Evolutionary conservation across 2,797 vertebrate genomes (phyloP).

Genomic region (Fringilla coelebs): DNA sequence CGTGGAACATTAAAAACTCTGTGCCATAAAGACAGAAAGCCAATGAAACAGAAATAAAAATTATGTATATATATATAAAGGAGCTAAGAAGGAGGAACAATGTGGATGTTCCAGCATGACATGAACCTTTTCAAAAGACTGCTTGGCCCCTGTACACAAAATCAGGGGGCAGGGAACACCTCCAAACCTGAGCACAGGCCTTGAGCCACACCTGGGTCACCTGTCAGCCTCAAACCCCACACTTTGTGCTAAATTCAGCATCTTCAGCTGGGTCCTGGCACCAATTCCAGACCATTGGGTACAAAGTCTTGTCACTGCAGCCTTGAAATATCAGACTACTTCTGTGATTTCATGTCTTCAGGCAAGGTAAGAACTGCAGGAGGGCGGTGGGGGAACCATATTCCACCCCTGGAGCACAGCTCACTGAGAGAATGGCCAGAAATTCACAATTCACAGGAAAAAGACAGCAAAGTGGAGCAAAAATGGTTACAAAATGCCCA

Average conservation of each 20-base stretch:
- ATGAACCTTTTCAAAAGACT: not conserved
- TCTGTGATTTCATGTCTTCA: constrained; percentile 19
- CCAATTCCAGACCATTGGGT: not conserved
- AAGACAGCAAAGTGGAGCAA: not conserved
- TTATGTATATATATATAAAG: not conserved
- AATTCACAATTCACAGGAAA: not conserved
- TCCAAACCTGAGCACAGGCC: not conserved
- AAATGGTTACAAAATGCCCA: not conserved
- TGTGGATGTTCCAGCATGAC: not conserved
- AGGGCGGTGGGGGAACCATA: not conserved
- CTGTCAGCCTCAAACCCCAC: constrained; percentile 15
- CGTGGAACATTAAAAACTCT: not conserved
- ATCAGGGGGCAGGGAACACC: not conserved
- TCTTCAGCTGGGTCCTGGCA: not conserved
- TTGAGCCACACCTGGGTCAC: not conserved
- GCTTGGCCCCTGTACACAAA: not conserved
- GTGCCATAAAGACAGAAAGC: not conserved
- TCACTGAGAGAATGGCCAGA: not conserved
- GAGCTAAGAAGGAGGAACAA: not conserved
- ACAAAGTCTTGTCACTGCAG: not conserved
- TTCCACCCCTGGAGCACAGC: not conserved
- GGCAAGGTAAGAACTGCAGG: constrained; percentile 20
- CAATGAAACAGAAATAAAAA: not conserved
- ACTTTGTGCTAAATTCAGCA: constrained; percentile 3
- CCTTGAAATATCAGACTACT: not conserved